Conservation (phyloP, 2,797 vertebrate species). For the Benthosema pterotum region DNA sequence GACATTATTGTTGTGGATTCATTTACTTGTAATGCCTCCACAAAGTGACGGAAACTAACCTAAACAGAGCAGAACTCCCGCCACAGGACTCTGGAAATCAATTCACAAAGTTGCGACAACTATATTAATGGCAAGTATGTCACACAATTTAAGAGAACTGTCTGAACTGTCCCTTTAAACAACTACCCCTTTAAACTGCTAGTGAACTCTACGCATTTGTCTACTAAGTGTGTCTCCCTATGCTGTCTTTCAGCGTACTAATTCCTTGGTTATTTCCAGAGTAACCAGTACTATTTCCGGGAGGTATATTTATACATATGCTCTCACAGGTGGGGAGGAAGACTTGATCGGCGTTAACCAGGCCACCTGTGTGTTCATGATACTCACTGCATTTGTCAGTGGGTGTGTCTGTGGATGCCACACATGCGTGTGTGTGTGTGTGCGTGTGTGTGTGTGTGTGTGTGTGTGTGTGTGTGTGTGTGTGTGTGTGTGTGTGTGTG, state of each 20-base stretch:
- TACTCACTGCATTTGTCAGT: conserved; percentile 11
- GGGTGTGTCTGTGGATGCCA: neutral
- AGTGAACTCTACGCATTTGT: no score
- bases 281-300: conserved; percentile 59
- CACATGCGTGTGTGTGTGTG: neutral
- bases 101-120: no score
- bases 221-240: neutral
- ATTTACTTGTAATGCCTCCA: no score
- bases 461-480: conserved; percentile 1
- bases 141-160: no score
- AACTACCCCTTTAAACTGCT: no score
- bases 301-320: conserved; percentile 58
- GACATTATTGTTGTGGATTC: no score
- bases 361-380: conserved; percentile 2
- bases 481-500: conserved; percentile 1
- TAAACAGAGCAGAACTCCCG: no score
- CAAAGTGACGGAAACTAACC: no score
- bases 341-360: conserved; percentile 56
- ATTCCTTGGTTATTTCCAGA: conserved; percentile 68
- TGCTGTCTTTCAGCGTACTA: conserved; percentile 38
- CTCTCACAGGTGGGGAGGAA: conserved; percentile 66
- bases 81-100: no score
- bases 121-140: no score
- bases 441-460: neutral
- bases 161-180: no score